Conservation (phyloP, 2,888 invertebrate genomes). For the Synergus umbraculus region DNA sequence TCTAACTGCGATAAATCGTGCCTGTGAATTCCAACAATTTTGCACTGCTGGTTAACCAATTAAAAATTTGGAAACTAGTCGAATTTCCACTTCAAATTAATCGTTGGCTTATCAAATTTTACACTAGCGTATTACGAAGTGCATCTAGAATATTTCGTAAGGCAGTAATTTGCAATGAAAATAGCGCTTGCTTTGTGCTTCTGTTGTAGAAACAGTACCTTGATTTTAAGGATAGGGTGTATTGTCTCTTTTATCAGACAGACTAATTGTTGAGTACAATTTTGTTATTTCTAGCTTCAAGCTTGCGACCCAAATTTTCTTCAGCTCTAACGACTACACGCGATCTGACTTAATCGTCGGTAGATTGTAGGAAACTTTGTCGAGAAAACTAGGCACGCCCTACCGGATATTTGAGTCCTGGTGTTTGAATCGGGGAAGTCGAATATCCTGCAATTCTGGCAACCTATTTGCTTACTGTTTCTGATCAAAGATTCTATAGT, state of each 20-base stretch:
- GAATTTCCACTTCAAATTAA: background rate
- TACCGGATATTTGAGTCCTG: background rate
- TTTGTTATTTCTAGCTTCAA: too few relatives aligned
- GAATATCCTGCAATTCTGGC: slow-evolving; percentile 3
- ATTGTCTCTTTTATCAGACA: too few relatives aligned
- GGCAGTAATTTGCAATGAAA: too few relatives aligned
- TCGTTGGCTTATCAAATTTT: background rate
- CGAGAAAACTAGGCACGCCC: background rate
- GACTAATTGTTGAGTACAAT: too few relatives aligned
- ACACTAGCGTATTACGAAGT: too few relatives aligned
- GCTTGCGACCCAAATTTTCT: too few relatives aligned
- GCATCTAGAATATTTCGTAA: too few relatives aligned
- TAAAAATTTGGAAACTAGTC: background rate
- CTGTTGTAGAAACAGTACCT: too few relatives aligned
- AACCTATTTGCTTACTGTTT: background rate
- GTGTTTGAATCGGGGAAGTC: background rate
- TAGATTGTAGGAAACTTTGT: background rate
- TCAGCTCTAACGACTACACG: too few relatives aligned
- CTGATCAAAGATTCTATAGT: background rate
- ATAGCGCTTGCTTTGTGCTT: too few relatives aligned
- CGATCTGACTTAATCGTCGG: too few relatives aligned
- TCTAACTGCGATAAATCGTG: background rate
- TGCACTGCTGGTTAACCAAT: background rate
- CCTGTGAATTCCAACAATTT: background rate
- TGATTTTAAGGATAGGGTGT: too few relatives aligned